phyloP scores from a whole-genome alignment of 2,888 invertebrate species.

The Drosophila kuntzei region DNA sequence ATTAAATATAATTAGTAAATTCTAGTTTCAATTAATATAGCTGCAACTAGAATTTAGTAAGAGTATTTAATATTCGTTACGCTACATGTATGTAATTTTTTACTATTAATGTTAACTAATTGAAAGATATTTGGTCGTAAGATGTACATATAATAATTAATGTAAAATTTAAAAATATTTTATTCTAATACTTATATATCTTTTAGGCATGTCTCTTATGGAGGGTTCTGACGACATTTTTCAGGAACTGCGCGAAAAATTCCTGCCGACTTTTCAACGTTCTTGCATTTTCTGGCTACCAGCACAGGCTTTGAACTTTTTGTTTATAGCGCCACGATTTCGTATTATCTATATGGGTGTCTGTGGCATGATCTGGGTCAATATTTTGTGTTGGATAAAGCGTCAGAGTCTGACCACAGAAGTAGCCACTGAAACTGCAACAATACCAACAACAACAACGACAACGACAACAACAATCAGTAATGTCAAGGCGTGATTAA shows the following conservation, averaged over 20 bases:
- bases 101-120: too few relatives aligned
- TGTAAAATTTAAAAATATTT: too few relatives aligned
- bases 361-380: conserved; percentile 93
- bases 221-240: conserved; percentile 90
- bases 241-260: conserved; percentile 90
- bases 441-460: conserved; percentile 9
- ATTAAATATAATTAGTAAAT: too few relatives aligned
- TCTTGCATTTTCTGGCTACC: conserved; percentile 95
- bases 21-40: too few relatives aligned
- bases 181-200: not conserved
- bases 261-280: conserved; percentile 89
- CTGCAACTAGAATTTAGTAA: too few relatives aligned
- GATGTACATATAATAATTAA: too few relatives aligned
- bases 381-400: conserved; percentile 93
- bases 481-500: conserved; percentile 45
- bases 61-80: too few relatives aligned
- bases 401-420: conserved; percentile 84
- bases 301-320: conserved; percentile 92
- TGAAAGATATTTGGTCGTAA: too few relatives aligned
- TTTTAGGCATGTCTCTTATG: conserved; percentile 90
- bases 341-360: conserved; percentile 92
- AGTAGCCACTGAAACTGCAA: conserved; percentile 14
- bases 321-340: conserved; percentile 89
- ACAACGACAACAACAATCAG: conserved; percentile 10
- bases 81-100: too few relatives aligned